Conservation (phyloP, 2,888 invertebrate genomes). For the Zonitis immaculata region DNA sequence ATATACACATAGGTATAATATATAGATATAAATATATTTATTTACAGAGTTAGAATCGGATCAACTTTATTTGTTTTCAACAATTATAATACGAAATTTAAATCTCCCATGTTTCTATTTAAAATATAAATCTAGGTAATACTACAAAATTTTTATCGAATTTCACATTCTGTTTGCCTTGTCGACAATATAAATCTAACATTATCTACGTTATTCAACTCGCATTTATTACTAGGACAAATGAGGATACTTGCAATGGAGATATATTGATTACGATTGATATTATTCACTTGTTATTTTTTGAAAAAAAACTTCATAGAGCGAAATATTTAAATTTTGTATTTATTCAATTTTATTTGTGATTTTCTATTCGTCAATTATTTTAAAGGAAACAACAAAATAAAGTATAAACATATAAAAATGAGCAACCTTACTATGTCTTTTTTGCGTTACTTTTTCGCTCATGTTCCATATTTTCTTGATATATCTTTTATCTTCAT, state of each 20-base stretch:
- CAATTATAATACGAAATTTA: background rate
- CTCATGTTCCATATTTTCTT: background rate
- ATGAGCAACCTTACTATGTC: background rate
- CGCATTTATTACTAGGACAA: too few relatives aligned
- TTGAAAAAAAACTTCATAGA: too few relatives aligned
- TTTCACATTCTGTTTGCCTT: background rate
- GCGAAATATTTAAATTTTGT: too few relatives aligned
- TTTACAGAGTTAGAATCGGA: constrained; percentile 1
- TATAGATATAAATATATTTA: too few relatives aligned
- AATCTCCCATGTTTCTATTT: too few relatives aligned
- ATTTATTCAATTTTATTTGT: background rate
- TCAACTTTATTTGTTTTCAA: background rate
- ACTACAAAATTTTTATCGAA: background rate
- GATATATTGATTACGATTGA: too few relatives aligned
- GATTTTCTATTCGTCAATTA: too few relatives aligned
- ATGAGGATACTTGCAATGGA: too few relatives aligned
- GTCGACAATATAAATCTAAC: background rate
- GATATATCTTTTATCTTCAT: background rate
- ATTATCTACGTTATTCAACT: too few relatives aligned
- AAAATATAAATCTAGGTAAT: background rate
- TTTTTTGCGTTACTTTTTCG: background rate
- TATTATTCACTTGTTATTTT: too few relatives aligned
- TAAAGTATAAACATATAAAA: too few relatives aligned
- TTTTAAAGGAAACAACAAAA: background rate
- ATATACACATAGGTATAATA: too few relatives aligned